Evolutionary conservation across 2,113 vertebrate genomes (phyloP), one percentile per base, ranked within the genome.

Genomic region (Phoenicopterus ruber): DNA sequence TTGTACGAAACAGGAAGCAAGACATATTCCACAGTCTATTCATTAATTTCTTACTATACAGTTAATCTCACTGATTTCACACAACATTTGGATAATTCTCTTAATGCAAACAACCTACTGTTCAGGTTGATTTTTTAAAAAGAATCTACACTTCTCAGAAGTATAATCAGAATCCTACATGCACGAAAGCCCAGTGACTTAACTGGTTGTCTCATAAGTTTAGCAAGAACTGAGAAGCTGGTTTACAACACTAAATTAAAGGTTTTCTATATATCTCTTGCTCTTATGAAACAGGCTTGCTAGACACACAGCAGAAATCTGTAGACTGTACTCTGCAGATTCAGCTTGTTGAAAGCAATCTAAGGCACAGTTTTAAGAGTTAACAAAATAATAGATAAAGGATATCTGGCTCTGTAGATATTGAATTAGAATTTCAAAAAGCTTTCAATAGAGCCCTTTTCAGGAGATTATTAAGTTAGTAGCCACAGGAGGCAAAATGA

Each of bases 381-480:
- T 72, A 92, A 66, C 54, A 80, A 81, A 93, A 77, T 54, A 69
- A 76, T 26, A 86, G 85, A 86, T 76, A 83, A 93, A 86, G 52
- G 54, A 54, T 92, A 93, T 84, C 88, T 96, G 91, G 36, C 61
- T 86, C 49, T 59, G 57, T 50, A 84, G 62, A 72, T 95, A 89
- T 26, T 54, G 65, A 86, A 86, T 81, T 86, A 92, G 49, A 44
- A 71, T 87, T 94, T 96, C 52, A 86, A 90, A 93, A 90, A 84
- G 72, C 91, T 95, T 96, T 95, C 82, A 87, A 62, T 31, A 90
- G 47, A 92, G 73, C 76, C 13, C 18, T 76, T 90, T 86, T 49
- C n/a, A 76, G 54, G n/a, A 72, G 42, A 74, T 93, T 88, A 93
- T 93, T 95, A 95, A 90, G 58, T 94, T 93, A 81, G 82, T 81